Conservation (phyloP, 92 coral and sea anemone species). For the Epizoanthus rinbou region DNA sequence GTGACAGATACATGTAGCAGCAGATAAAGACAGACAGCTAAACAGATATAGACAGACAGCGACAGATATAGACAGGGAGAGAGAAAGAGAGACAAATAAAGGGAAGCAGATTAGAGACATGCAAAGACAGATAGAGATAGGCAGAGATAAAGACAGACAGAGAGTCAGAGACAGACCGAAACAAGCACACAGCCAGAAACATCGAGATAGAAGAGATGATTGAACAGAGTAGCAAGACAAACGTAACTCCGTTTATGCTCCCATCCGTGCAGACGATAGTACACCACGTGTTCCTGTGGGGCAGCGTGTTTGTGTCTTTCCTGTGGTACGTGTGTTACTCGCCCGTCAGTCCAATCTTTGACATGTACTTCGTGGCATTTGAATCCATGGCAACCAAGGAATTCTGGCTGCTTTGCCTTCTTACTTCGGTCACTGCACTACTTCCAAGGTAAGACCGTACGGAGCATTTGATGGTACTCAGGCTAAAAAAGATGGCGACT, state of each 20-base stretch:
- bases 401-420: conserved; percentile 88
- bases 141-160: neutral
- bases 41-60: too few relatives aligned
- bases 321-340: conserved; percentile 77
- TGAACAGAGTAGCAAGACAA: neutral
- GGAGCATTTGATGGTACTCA: too few relatives aligned
- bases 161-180: neutral
- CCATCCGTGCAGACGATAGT: conserved; percentile 67
- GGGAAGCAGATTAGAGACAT: neutral
- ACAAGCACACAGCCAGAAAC: neutral
- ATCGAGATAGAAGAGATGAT: neutral
- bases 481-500: too few relatives aligned
- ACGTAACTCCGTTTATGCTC: neutral
- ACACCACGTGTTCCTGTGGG: conserved; percentile 83
- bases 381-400: conserved; percentile 85
- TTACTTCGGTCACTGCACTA: conserved; percentile 77
- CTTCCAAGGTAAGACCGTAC: conserved; percentile 79
- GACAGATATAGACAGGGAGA: too few relatives aligned
- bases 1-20: too few relatives aligned
- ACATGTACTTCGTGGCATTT: conserved; percentile 84
- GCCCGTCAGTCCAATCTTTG: conserved; percentile 54
- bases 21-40: too few relatives aligned
- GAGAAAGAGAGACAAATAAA: too few relatives aligned
- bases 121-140: neutral
- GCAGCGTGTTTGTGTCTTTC: conserved; percentile 84